Base-by-base conservation (phyloP, 2,113 vertebrate species). In the Poecilia latipinna region DNA sequence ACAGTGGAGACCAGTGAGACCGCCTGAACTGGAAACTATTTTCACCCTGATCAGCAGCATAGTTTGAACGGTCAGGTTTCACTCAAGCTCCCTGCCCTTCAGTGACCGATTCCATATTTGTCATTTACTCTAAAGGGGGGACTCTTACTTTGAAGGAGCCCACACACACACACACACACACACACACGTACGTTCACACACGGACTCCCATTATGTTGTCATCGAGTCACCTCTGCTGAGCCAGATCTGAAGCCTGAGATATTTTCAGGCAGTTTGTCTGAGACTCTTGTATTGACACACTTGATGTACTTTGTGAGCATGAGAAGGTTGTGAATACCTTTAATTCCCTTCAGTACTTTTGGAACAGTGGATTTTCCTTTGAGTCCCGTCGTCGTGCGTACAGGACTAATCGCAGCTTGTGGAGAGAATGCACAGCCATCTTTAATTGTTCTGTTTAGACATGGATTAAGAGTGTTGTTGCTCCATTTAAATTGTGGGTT, bases 1-100 rank as follows among this genome's bases (percentile, higher is more conserved):
- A 82, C 95, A 26, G 89, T 95, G 35, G 97, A 99, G 88, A 93
- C 92, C 88, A 96, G 92, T 24, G 97, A 98, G 79, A 97, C 94
- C 70, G 94, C 96, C 76, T 99, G 92, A 98, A 80, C 64, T 75
- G n/a, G 48, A 82, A 71, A 71, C 75, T 6, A 17, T 72, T 67
- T 32, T 17, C 60, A 77, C 31, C 64, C 24, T 79, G 42, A 42
- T 78, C 68, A 57, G 26, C 67, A 69, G 74, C 72, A 42, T 65
- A 61, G 60, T 42, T 87, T 77, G 81, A 83, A 70, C 67, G 72
- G 62, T 77, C 65, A 0, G 3, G 73, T 62, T 82, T 60, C 69
- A 75, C 69, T 69, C 69, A 72, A 77, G 33, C 44, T 57, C 67
- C 71, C 61, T 68, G 19, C 54, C 35, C 42, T 57, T 32, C 26